Base-by-base conservation (phyloP, 2,113 vertebrate genomes). In the Dipodomys spectabilis region DNA sequence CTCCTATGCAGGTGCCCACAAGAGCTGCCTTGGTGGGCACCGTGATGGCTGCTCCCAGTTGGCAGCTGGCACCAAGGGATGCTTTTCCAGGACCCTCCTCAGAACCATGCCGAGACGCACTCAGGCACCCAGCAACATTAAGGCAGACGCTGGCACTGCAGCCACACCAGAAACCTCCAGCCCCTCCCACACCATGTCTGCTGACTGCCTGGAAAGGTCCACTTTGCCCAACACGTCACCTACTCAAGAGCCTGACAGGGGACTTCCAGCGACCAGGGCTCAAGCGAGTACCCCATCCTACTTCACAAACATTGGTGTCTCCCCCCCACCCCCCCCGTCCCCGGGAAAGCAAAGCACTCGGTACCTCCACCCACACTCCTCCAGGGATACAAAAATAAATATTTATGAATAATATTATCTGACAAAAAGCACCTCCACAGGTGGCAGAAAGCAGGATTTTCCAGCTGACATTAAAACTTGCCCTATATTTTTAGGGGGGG, bases 321-420 rank as follows among this genome's bases (percentile, higher is more conserved):
- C 35, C 69, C 88, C 72, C 44, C 35, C 69, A 83, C 72, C 44
- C 72, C 67, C n/a, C 28, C 23, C 6, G 22, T 12, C 49, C 28
- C 57, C 12, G 19, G 65, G 53, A 95, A 82, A 81, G 80, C 77
- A 84, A 93, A 81, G 96, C 88, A 95, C 93, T 95, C 79, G 82
- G 22, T 23, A 57, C 23, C 5, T 2, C 53, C 35, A 67, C 32
- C 32, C 13, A 35, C 22, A 20, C 35, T 32, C 23, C 65, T 49
- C 32, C 78, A 82, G 62, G 82, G 6, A 82, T 86, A 93, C 82
- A 86, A 86, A 93, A 90, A 78, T 82, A 82, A 90, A 72, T 65
- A 90, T 69, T 81, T 86, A 92, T 44, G 23, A 85, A 74, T 49
- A 92, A 82, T 13, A n/a, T 16, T 39, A 82, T 44, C 25, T 83